These are phyloP conservation scores for Equus przewalskii DNA, from an alignment of 2,113 vertebrate genomes.

Conservation along the genomic window DNA sequence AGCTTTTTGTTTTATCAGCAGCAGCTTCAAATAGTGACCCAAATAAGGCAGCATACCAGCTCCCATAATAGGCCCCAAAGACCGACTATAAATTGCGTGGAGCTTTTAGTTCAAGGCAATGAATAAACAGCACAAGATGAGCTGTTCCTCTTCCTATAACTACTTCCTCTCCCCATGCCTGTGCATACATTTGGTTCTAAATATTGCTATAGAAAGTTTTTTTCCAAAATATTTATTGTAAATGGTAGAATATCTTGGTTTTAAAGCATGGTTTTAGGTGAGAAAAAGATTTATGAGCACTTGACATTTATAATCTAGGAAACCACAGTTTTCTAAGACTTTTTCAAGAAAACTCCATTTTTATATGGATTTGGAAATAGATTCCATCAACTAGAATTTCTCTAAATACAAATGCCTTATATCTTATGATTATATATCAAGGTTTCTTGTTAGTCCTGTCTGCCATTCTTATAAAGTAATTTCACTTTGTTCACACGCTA, in stretches of 20 bases:
- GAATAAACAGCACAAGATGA: slow-evolving; percentile 45
- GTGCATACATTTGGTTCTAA: background rate
- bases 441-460: background rate
- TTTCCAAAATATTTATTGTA: background rate
- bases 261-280: background rate
- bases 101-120: slow-evolving; percentile 2
- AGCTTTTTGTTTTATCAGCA: slow-evolving; percentile 34
- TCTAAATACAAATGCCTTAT: background rate
- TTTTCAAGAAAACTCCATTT: slow-evolving; percentile 19
- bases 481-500: background rate
- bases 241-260: background rate
- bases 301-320: slow-evolving; percentile 25
- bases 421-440: background rate
- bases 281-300: background rate
- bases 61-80: background rate
- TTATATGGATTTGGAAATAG: background rate
- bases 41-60: background rate
- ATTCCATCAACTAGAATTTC: background rate
- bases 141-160: background rate
- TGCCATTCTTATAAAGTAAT: background rate
- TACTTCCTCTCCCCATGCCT: background rate
- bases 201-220: background rate
- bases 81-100: background rate
- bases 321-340: background rate
- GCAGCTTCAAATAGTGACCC: background rate